Conservation (phyloP, 2,113 vertebrate genomes). For the Hiodon alosoides region DNA sequence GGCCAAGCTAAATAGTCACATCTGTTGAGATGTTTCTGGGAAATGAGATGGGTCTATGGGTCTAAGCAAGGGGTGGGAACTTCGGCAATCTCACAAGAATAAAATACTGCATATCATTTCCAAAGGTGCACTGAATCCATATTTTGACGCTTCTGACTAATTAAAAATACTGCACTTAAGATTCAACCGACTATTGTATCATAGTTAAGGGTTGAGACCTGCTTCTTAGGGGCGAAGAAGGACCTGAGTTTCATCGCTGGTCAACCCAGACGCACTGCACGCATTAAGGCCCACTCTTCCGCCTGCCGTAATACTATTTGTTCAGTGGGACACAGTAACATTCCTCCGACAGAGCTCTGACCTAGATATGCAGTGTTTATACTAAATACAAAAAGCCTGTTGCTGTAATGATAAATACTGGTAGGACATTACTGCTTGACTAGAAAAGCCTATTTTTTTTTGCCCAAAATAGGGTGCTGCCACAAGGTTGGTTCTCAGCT, state of each 20-base stretch:
- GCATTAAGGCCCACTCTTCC: no score
- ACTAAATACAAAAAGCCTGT: constrained; percentile 32
- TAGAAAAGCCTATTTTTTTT: constrained; percentile 42
- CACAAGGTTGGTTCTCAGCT: constrained; percentile 34
- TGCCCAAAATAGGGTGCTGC: constrained; percentile 42
- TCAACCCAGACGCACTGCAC: no score
- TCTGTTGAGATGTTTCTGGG: constrained; percentile 24
- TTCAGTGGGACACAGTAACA: background rate
- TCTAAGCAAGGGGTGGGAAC: no score
- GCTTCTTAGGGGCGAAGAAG: no score
- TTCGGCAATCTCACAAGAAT: no score
- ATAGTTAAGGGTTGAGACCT: no score
- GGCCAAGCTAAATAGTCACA: constrained; percentile 28
- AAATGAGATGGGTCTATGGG: background rate
- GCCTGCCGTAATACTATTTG: background rate
- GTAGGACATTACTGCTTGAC: constrained; percentile 28
- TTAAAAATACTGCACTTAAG: no score
- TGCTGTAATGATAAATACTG: constrained; percentile 39
- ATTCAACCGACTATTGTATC: no score
- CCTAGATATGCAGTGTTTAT: constrained; percentile 31
- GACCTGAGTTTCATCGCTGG: no score
- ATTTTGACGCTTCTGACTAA: no score
- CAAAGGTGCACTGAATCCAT: no score
- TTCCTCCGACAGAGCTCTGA: constrained; percentile 19
- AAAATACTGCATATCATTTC: no score